Base-by-base conservation (phyloP, 2,113 vertebrate species). In the Zapus hudsonius region DNA sequence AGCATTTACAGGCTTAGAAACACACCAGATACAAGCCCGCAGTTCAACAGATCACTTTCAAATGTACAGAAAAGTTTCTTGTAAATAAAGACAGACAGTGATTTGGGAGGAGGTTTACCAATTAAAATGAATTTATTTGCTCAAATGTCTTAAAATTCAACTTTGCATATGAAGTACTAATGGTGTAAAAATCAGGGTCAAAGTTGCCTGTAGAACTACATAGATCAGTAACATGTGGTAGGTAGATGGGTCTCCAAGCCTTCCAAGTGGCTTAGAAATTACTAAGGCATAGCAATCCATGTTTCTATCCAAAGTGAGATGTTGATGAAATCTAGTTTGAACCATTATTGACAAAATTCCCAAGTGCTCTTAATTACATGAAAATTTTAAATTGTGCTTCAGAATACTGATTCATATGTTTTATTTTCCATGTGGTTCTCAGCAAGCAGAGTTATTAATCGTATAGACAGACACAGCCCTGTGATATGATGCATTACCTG, bases 331-430 rank as follows among this genome's bases (percentile, higher is more conserved):
- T n/a, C 57, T 23, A 47, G 87, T 81, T 20, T 23, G 25, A 87
- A 89, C 81, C 72, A 82, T 94, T 81, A 85, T 88, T 92, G 89
- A 84, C 7, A 84, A 40, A 95, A 93, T 70, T 74, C 92, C 84
- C 82, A 92, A 63, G 38, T 92, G 73, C 47, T 87, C 84, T 95
- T 88, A 96, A 92, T 72, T 61, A 74, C 78, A 79, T 94, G 93
- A 83, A 78, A 57, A 13, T n/a, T 94, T 97, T 92, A 89, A 72
- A 47, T 42, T 92, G 75, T 64, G n/a, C 84, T 97, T 84, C 96
- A 92, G 70, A 59, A 67, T 94, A 69, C 44, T 36, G n/a, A 1
- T 17, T 88, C 84, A 17, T 44, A 33, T 76, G 80, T 91, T 85
- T 79, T 40, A 70, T 90, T 96, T 94, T 83, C 86, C 76, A 82